phyloP scores from a whole-genome alignment of 1,140 invertebrate species.

The Teleopsis dalmanni region DNA sequence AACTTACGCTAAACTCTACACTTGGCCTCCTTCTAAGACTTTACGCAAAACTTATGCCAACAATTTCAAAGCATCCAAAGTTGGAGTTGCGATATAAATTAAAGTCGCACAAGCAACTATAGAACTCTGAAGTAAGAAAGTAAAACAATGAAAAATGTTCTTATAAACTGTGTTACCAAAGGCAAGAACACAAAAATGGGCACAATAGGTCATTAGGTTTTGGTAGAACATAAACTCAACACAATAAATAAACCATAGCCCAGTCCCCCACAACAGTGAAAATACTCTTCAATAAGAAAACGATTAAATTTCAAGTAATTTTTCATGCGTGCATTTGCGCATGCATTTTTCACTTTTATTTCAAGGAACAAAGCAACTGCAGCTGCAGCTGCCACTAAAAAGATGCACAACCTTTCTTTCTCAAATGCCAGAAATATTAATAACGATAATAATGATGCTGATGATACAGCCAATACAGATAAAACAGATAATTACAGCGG shows the following conservation, averaged over 20 bases:
- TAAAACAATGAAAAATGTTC: too few species aligned
- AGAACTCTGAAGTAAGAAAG: too few species aligned
- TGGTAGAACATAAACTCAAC: background rate
- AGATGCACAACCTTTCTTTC: background rate
- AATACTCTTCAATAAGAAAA: background rate
- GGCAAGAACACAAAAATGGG: too few species aligned
- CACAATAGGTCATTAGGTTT: constrained; percentile 4
- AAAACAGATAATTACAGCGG: background rate
- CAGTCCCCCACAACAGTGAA: too few species aligned
- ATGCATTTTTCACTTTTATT: background rate
- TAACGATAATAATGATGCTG: background rate
- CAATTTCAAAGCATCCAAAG: too few species aligned
- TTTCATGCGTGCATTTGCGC: background rate
- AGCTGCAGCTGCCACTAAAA: background rate
- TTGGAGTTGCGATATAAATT: too few species aligned
- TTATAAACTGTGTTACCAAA: too few species aligned
- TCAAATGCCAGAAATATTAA: background rate
- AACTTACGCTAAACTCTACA: too few species aligned
- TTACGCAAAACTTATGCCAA: too few species aligned
- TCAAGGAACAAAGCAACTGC: background rate
- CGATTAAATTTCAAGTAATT: background rate
- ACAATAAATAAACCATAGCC: background rate
- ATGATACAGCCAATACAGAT: background rate
- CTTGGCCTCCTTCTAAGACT: too few species aligned
- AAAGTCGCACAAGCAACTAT: too few species aligned